phyloP scores from a whole-genome alignment of 2,888 invertebrate species.

The Ceriagrion tenellum region DNA sequence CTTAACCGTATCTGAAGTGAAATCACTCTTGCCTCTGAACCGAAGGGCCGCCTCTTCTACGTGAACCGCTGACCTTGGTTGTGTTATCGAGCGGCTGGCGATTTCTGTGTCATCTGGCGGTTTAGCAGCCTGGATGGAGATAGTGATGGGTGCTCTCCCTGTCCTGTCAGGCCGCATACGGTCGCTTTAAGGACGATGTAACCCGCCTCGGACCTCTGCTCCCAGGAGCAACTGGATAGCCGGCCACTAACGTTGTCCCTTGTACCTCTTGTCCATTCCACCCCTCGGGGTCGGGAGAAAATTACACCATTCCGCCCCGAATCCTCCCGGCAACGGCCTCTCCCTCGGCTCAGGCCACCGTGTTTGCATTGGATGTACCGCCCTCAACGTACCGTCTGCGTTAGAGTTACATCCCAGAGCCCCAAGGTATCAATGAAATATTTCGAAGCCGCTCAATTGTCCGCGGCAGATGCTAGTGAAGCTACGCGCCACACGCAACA shows the following conservation, averaged over 20 bases:
- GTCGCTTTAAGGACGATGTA: background rate
- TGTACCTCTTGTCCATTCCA: background rate
- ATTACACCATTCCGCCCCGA: background rate
- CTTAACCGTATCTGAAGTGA: no score
- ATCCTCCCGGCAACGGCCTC: background rate
- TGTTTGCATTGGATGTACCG: background rate
- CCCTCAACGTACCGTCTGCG: background rate
- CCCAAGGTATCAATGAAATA: background rate
- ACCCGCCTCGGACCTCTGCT: background rate
- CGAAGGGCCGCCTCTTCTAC: background rate
- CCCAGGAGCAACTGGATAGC: background rate
- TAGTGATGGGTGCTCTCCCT: background rate
- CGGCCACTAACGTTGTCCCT: background rate
- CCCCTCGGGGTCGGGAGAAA: background rate
- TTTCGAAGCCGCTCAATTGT: no score
- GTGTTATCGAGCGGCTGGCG: background rate
- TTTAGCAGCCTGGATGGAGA: background rate
- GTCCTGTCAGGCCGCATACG: background rate
- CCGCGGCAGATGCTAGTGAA: no score
- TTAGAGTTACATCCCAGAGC: background rate
- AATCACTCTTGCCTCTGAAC: no score
- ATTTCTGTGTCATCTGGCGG: background rate
- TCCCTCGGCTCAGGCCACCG: background rate
- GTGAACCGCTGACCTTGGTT: background rate
- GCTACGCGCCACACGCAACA: no score